phyloP scores from a whole-genome alignment of 2,888 invertebrate species.

The Parochlus steinenii region DNA sequence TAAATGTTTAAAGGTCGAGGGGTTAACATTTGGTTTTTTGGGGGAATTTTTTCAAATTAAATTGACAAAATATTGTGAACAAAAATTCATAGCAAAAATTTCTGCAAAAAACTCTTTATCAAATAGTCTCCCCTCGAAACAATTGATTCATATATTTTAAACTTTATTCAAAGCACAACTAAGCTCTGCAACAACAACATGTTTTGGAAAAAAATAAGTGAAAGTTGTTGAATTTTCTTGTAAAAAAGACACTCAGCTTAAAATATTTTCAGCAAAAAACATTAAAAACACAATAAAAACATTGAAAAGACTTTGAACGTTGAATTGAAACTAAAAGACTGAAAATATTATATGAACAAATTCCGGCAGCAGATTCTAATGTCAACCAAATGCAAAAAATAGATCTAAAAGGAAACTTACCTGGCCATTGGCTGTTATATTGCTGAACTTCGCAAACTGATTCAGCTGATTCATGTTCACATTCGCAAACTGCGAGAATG shows the following conservation, averaged over 20 bases:
- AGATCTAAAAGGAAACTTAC: conserved; percentile 21
- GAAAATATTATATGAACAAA: too few relatives aligned
- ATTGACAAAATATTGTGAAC: conserved; percentile 5
- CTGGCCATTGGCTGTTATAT: conserved; percentile 47
- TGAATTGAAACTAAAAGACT: too few relatives aligned
- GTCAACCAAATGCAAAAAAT: conserved; percentile 3
- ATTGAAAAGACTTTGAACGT: too few relatives aligned
- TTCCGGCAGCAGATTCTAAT: too few relatives aligned
- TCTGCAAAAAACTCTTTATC: too few relatives aligned
- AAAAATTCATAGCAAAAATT: too few relatives aligned
- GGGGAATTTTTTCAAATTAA: conserved; percentile 3
- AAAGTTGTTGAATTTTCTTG: conserved; percentile 9
- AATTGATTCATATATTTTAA: too few relatives aligned
- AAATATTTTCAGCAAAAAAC: conserved; percentile 3
- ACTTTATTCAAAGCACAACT: too few relatives aligned
- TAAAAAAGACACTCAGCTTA: conserved; percentile 10
- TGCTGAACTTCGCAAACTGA: conserved; percentile 50
- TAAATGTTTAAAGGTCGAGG: neutral
- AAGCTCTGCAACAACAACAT: conserved; percentile 7
- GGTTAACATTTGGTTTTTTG: too few relatives aligned
- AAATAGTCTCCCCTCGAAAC: too few relatives aligned
- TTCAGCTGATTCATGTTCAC: conserved; percentile 41
- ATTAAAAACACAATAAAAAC: conserved; percentile 4
- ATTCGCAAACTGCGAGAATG: conserved; percentile 46
- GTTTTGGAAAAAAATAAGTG: conserved; percentile 13